Conservation (phyloP, 37 sponge, comb jelly and placozoan species). For the Dysidea cf. avara region DNA sequence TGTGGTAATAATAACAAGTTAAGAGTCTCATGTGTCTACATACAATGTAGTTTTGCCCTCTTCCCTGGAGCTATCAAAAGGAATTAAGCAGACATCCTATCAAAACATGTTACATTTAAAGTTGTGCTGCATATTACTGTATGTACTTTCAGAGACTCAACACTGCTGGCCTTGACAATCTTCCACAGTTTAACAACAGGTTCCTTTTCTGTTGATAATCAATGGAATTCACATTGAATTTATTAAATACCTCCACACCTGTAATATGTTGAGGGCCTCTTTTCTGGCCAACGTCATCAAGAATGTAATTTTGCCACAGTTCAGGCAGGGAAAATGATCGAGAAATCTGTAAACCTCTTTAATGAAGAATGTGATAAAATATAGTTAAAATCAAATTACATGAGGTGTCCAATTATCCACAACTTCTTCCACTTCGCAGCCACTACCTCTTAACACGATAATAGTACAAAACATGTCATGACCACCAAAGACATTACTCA, state of each 20-base stretch:
- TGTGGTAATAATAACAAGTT: background rate
- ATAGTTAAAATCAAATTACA: no score
- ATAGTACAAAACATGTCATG: no score
- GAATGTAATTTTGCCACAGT: slow-evolving; percentile 40
- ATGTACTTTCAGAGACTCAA: background rate
- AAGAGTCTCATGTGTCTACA: background rate
- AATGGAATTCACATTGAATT: background rate
- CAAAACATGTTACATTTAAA: no score
- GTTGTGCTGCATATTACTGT: no score
- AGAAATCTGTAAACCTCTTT: slow-evolving; percentile 4
- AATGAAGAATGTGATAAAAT: background rate
- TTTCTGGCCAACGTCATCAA: slow-evolving; percentile 35
- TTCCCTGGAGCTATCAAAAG: no score
- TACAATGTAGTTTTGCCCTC: background rate
- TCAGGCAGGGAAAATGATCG: slow-evolving; percentile 55
- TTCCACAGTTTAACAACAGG: background rate
- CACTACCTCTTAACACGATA: no score
- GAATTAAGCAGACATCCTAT: no score
- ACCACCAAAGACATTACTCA: no score
- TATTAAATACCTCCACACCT: no score
- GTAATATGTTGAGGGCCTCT: no score
- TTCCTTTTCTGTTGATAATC: background rate
- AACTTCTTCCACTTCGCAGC: no score
- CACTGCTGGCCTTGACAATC: background rate
- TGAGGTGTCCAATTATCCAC: no score